Conservation (phyloP, 2,888 invertebrate genomes). For the Agrotis ipsilon region DNA sequence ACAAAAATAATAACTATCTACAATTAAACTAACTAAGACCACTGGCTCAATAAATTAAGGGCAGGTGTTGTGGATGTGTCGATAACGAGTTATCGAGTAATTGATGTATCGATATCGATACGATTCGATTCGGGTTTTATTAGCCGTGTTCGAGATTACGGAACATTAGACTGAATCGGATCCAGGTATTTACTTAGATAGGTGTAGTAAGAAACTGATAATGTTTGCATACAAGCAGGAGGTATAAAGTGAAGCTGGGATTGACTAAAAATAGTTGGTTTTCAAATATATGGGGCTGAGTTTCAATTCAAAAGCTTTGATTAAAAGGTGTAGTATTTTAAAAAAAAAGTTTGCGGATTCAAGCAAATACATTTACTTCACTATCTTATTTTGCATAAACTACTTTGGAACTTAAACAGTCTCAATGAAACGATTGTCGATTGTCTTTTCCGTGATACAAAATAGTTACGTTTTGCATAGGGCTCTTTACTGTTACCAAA, state of each 20-base stretch:
- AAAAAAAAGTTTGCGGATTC: too few relatives aligned
- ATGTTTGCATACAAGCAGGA: constrained; percentile 16
- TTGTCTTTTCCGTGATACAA: too few relatives aligned
- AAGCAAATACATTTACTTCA: too few relatives aligned
- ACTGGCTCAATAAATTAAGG: constrained; percentile 53
- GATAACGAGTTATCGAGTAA: constrained; percentile 77
- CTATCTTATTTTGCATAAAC: too few relatives aligned
- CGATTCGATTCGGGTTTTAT: constrained; percentile 72
- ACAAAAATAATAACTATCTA: constrained; percentile 57
- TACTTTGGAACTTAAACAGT: too few relatives aligned
- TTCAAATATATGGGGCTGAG: not conserved
- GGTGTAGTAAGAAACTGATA: constrained; percentile 47
- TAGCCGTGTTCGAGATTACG: constrained; percentile 64
- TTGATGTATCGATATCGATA: constrained; percentile 71
- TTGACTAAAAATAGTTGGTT: constrained; percentile 21
- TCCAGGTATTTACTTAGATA: constrained; percentile 56
- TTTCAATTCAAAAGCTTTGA: not conserved
- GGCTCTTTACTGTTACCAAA: too few relatives aligned
- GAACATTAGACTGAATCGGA: constrained; percentile 60
- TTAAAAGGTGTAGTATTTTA: too few relatives aligned
- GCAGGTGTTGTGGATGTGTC: constrained; percentile 79
- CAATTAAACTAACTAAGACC: constrained; percentile 60
- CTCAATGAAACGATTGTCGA: too few relatives aligned
- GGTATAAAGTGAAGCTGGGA: not conserved
- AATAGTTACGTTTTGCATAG: too few relatives aligned